Evolutionary conservation across 2,113 vertebrate species (phyloP).

Genomic region (Dunckerocampus dactyliophorus): DNA sequence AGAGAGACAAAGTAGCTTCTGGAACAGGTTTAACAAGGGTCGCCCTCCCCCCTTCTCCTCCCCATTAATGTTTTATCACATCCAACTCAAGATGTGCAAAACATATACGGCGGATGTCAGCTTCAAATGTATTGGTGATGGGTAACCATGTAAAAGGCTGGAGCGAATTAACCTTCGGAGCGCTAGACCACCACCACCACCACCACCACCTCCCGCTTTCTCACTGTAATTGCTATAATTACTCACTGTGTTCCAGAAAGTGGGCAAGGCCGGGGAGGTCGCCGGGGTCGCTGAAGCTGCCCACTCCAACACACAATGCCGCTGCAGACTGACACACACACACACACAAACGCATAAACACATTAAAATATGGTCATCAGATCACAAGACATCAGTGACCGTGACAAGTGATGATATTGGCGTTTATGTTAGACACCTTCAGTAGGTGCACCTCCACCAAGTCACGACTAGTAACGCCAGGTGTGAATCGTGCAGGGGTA

Average conservation of each 20-base stretch:
- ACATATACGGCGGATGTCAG: background rate
- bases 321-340: conserved; percentile 86
- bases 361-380: background rate
- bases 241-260: conserved; percentile 98
- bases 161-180: conserved; percentile 1
- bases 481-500: too few species aligned
- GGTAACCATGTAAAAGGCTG: background rate
- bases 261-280: conserved; percentile 96
- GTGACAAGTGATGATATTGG: too few species aligned
- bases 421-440: too few species aligned
- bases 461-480: too few species aligned
- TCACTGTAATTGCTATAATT: conserved; percentile 12
- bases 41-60: background rate
- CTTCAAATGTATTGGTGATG: background rate
- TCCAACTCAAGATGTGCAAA: background rate
- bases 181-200: background rate
- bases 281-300: conserved; percentile 94
- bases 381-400: background rate
- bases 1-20: conserved; percentile 13
- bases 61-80: background rate
- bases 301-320: conserved; percentile 89
- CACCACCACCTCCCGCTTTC: background rate
- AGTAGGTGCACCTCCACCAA: too few species aligned
- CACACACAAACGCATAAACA: conserved; percentile 34
- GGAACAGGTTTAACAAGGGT: background rate